Conservation (phyloP, 2,888 invertebrate genomes). For the Arenicola marina region DNA sequence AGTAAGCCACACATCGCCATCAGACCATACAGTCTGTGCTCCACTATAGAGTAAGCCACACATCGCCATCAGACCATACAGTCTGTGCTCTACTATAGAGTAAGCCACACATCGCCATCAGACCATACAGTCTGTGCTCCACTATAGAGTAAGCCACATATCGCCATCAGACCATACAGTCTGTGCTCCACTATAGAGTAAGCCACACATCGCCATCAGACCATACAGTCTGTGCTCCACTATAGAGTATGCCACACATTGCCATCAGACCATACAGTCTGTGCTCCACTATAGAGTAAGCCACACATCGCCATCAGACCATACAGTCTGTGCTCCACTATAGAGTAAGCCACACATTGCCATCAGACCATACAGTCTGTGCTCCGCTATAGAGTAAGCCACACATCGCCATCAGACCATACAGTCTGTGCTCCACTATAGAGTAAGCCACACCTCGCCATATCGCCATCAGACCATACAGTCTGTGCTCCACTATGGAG, state of each 20-base stretch:
- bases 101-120: conserved; percentile 20
- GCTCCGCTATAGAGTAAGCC: conserved; percentile 27
- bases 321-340: conserved; percentile 20
- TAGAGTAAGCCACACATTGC: conserved; percentile 25
- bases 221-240: conserved; percentile 25
- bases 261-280: conserved; percentile 24
- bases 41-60: conserved; percentile 25
- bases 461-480: conserved; percentile 22
- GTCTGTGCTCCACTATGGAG: conserved; percentile 25
- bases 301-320: conserved; percentile 21
- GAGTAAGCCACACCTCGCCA: conserved; percentile 22
- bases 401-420: conserved; percentile 20
- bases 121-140: conserved; percentile 24
- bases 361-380: conserved; percentile 22
- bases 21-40: conserved; percentile 24
- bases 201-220: conserved; percentile 17
- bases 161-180: conserved; percentile 22
- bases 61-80: conserved; percentile 22
- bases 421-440: conserved; percentile 22
- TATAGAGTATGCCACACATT: conserved; percentile 24
- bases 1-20: conserved; percentile 23
- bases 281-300: conserved; percentile 26
- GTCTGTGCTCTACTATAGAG: conserved; percentile 25
- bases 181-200: conserved; percentile 27
- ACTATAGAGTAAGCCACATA: conserved; percentile 25